phyloP scores from a whole-genome alignment of 2,888 invertebrate species.

The Brassicogethes aeneus region DNA sequence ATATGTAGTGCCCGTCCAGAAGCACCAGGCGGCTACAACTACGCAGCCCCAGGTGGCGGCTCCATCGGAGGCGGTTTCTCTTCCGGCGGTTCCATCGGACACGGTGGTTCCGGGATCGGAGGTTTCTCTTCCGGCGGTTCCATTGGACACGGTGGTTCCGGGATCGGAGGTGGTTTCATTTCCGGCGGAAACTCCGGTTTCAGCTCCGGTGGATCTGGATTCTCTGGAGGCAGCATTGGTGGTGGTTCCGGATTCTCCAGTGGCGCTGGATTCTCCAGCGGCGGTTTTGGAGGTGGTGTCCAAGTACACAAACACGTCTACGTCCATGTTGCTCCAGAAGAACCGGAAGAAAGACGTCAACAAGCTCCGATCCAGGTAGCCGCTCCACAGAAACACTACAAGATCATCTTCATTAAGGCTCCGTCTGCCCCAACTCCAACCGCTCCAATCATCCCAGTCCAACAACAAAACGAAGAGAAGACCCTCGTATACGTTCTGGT shows the following conservation, averaged over 20 bases:
- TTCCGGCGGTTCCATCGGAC: conserved; percentile 29
- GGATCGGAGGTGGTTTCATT: neutral
- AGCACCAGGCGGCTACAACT: conserved; percentile 49
- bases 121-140: conserved; percentile 23
- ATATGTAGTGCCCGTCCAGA: conserved; percentile 53
- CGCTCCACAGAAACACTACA: conserved; percentile 77
- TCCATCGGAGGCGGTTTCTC: conserved; percentile 27
- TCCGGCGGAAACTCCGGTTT: conserved; percentile 31
- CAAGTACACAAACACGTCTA: conserved; percentile 77
- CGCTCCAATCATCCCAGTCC: conserved; percentile 66
- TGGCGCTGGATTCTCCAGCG: conserved; percentile 32
- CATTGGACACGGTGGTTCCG: neutral
- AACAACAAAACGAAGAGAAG: conserved; percentile 77
- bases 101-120: conserved; percentile 16
- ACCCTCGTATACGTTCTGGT: conserved; percentile 80
- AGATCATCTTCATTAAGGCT: conserved; percentile 86
- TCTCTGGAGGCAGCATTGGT: conserved; percentile 42
- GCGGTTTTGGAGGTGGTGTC: conserved; percentile 42
- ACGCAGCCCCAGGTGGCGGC: conserved; percentile 18
- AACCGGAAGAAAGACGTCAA: conserved; percentile 59
- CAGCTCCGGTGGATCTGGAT: conserved; percentile 29
- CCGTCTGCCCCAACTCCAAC: conserved; percentile 68
- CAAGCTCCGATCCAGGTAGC: conserved; percentile 56
- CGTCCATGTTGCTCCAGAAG: conserved; percentile 81
- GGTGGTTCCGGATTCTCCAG: conserved; percentile 35